Percentiles rank a stretch among this genome's conserved stretches.
These are phyloP conservation scores for Telmatochromis sp. DNA, from an alignment of 2,113 vertebrate species.

Conservation along the genomic window DNA sequence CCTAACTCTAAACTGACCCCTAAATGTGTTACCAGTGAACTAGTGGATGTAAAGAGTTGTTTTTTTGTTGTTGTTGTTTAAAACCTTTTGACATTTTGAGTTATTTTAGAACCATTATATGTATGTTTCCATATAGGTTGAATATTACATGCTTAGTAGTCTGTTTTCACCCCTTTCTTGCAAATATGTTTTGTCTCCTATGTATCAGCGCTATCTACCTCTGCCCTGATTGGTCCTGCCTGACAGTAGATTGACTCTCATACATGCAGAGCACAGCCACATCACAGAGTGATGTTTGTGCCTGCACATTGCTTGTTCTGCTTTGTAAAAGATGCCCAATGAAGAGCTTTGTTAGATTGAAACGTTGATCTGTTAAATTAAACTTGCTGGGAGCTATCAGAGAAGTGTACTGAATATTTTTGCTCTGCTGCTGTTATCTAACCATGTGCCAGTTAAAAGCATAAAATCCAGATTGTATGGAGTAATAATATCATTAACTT, in stretches of 20 bases:
- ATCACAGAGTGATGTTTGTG: neutral
- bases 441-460: neutral
- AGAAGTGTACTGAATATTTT: neutral
- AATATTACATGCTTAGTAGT: neutral
- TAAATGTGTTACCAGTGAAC: neutral
- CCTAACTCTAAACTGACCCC: neutral
- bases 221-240: neutral
- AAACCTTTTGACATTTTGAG: neutral
- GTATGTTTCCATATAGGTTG: neutral
- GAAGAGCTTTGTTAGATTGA: neutral
- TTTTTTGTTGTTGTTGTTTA: neutral
- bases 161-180: neutral
- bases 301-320: neutral
- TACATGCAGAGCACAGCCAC: neutral
- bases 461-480: neutral
- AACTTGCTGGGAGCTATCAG: neutral
- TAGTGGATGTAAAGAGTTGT: neutral
- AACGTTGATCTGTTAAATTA: neutral
- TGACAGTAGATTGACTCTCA: neutral
- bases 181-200: neutral
- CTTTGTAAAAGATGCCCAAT: neutral
- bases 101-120: neutral
- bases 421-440: neutral
- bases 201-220: neutral
- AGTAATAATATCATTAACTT: constrained; percentile 4